Evolutionary conservation across 2,888 invertebrate species (phyloP).

Genomic region (Notodromas monacha): DNA sequence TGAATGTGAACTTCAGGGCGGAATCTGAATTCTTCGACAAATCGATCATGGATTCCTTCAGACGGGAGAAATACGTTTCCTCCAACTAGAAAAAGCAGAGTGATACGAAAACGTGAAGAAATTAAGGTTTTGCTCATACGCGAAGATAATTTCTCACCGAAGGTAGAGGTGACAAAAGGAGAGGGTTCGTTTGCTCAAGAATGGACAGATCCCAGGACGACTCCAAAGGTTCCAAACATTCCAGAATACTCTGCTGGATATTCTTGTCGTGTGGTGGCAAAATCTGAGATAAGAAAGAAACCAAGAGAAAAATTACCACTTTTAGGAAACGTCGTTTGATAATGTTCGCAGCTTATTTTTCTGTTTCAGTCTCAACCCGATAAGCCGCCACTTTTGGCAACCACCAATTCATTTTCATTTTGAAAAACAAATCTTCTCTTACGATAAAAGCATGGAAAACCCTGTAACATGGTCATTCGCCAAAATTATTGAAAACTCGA

Average conservation of each 20-base stretch:
- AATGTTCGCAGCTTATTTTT: too few relatives aligned
- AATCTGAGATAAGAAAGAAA: conserved; percentile 24
- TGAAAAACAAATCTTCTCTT: too few relatives aligned
- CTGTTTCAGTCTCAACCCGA: too few relatives aligned
- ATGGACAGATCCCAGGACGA: conserved; percentile 39
- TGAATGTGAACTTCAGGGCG: conserved; percentile 35
- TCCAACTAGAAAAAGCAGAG: conserved; percentile 21
- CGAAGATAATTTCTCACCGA: background rate
- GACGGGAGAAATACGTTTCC: conserved; percentile 26
- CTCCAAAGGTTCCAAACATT: conserved; percentile 37
- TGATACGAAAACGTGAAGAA: too few relatives aligned
- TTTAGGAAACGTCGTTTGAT: too few relatives aligned
- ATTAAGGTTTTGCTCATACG: background rate
- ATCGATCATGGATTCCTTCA: conserved; percentile 23
- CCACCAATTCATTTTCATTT: too few relatives aligned
- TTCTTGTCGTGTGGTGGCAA: conserved; percentile 60
- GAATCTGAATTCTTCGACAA: conserved; percentile 24
- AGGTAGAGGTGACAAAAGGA: conserved; percentile 30
- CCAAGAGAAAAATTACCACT: too few relatives aligned
- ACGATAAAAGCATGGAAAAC: too few relatives aligned
- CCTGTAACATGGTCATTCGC: too few relatives aligned
- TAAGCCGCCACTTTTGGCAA: too few relatives aligned
- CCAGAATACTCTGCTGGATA: conserved; percentile 40
- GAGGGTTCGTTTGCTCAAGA: conserved; percentile 21
- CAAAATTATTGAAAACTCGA: too few relatives aligned